Evolutionary conservation across 2,888 invertebrate species (phyloP), one percentile per base, ranked within the genome.

Genomic region (Orthosia gothica): DNA sequence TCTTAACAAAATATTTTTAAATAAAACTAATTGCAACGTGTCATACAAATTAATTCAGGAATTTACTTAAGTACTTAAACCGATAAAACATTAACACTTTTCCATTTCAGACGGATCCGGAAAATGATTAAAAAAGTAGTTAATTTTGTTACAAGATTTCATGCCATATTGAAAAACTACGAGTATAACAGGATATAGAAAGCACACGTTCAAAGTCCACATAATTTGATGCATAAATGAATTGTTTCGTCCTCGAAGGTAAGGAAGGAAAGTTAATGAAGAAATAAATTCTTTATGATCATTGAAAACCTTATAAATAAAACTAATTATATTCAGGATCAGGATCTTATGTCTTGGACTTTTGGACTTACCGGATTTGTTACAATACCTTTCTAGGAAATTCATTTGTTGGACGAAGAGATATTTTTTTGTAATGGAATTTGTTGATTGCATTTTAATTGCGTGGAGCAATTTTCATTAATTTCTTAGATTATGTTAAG

Each of bases 381-480:
- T 65, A 77, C 65, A 57, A 63, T 52, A 69, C 74, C 84, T 86
- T 87, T 89, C 87, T 87, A 88, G 88, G 88, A 88, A 89, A 85
- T 70, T 47, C 23, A 73, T 73, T 59, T 68, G 66, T 74, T 59
- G 64, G 52, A 62, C 65, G 61, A 74, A 76, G 59, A 55, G n/a
- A 57, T 66, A 72, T 77, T 54, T 58, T 13, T 47, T 26, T 26
- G 7, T 15, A 13, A 5, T 71, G 32, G 26, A 26, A 40, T 54
- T 47, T 57, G 50, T 55, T 57, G n/a, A 70, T 68, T 73, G 26
- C 50, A 20, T 16, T 71, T 61, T 78, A 71, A 82, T 82, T 66
- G 52, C 18, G 3, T 16, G 20, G 11, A 26, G 47, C 11, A 77
- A 54, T 47, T 70, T 66, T 55, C 15, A 52, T 66, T 45, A 50